phyloP scores from a whole-genome alignment of 1,140 invertebrate genomes.

The Mya arenaria region DNA sequence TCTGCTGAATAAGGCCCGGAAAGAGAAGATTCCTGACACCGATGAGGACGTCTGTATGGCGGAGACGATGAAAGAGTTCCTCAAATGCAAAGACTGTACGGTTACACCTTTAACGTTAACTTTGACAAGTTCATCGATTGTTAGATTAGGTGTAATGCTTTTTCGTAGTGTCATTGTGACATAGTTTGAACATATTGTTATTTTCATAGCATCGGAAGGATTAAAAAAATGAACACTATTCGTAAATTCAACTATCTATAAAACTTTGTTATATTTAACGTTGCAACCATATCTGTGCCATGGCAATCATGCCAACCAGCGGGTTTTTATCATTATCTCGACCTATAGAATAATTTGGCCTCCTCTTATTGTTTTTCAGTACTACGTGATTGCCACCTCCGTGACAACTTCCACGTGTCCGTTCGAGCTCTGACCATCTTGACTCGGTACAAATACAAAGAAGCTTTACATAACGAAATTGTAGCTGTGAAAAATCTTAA shows the following conservation, averaged over 20 bases:
- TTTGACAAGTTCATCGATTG: background rate
- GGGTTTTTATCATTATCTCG: background rate
- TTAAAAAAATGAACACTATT: background rate
- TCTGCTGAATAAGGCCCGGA: background rate
- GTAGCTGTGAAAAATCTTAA: background rate
- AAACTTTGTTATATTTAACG: no score
- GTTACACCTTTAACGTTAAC: background rate
- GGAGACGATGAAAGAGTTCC: background rate
- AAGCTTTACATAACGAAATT: background rate
- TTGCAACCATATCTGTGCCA: background rate
- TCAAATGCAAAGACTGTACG: constrained; percentile 32
- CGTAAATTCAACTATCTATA: no score
- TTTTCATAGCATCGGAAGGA: background rate
- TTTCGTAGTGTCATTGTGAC: background rate
- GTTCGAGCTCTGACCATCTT: constrained; percentile 3
- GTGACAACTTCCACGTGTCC: constrained; percentile 8
- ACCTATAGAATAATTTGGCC: background rate
- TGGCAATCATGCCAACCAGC: background rate
- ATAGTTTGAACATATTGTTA: background rate
- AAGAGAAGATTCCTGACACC: constrained; percentile 1
- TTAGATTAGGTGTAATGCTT: no score
- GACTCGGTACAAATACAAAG: constrained; percentile 1
- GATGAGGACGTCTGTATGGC: constrained; percentile 28
- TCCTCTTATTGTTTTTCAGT: constrained; percentile 9
- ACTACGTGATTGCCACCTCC: constrained; percentile 18